Conservation (phyloP, 2,113 vertebrate species). For the Genyomyrus donnyi region DNA sequence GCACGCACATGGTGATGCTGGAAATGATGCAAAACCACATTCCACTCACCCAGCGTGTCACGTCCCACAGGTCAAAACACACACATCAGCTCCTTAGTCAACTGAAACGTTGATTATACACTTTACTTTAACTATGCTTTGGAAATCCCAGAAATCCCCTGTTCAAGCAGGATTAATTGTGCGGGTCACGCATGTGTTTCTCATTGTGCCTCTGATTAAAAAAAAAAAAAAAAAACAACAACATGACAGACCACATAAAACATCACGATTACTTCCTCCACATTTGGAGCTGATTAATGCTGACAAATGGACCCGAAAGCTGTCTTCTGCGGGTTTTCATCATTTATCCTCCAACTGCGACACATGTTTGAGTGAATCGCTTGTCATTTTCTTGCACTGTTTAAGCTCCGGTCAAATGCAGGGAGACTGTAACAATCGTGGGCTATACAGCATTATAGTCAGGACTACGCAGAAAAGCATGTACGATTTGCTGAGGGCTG, state of each 20-base stretch:
- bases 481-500: slow-evolving; percentile 19
- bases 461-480: slow-evolving; percentile 1
- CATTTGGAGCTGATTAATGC: slow-evolving; percentile 1
- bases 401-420: not conserved
- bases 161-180: slow-evolving; percentile 28
- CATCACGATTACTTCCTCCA: slow-evolving; percentile 19
- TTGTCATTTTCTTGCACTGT: not conserved
- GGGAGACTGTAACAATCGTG: not conserved
- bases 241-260: slow-evolving; percentile 17
- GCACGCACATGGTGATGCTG: not conserved
- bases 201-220: slow-evolving; percentile 24
- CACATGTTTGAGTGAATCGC: slow-evolving; percentile 5
- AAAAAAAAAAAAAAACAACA: not conserved
- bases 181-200: slow-evolving; percentile 32
- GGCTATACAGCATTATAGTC: not conserved
- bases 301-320: slow-evolving; percentile 9
- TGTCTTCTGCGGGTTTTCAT: not conserved
- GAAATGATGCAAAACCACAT: not conserved
- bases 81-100: not conserved
- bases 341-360: slow-evolving; percentile 7
- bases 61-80: not conserved
- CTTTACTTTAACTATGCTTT: slow-evolving; percentile 14
- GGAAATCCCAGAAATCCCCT: slow-evolving; percentile 23
- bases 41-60: not conserved
- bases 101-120: slow-evolving; percentile 9